Evolutionary conservation across 2,888 invertebrate genomes (phyloP), one percentile per base, ranked within the genome.

Genomic region (Anarsia innoxiella): DNA sequence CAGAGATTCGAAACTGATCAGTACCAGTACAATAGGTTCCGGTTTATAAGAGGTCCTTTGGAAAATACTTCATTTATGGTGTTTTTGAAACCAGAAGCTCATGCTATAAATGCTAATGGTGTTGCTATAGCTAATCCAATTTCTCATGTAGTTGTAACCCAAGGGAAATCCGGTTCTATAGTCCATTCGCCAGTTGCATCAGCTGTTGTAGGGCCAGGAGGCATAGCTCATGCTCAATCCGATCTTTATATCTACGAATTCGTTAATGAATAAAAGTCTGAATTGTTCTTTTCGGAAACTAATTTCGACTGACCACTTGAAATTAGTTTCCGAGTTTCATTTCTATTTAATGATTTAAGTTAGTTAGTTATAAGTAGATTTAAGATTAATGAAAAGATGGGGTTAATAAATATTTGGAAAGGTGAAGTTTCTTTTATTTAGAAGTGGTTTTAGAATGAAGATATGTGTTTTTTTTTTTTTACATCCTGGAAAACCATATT

Each of bases 121-220:
- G 86, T 86, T 12, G 92, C 93, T 27, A 86, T 93, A 39, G 90
- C 93, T 2, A 88, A 88, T 35, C 92, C 93, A 9, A 64, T 91
- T 41, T 90, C 92, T 0, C 83, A 84, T 47, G 92, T 92, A 5
- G 64, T 90, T 15, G 71, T 92, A 10, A 85, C 87, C 37, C 78
- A 84, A 45, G 89, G 90, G 13, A 85, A 85, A 27, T 78, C 84
- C 38, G 90, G 88, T 0, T 87, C 89, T 42, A 88, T 93, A 31
- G 69, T 88, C 12, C 91, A 90, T 57, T 85, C 87, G 44, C 93
- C 93, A 2, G 84, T 87, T 42, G 90, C 92, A 0, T 86, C 90
- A 1, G 93, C 93, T 2, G 86, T 93, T 2, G 92, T 88, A 2
- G 93, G 93, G 3, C 91, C 91, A 19, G 92, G 92, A 2, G 93